Base-by-base conservation (phyloP, 2,888 invertebrate species). In the Aphrophora alni region DNA sequence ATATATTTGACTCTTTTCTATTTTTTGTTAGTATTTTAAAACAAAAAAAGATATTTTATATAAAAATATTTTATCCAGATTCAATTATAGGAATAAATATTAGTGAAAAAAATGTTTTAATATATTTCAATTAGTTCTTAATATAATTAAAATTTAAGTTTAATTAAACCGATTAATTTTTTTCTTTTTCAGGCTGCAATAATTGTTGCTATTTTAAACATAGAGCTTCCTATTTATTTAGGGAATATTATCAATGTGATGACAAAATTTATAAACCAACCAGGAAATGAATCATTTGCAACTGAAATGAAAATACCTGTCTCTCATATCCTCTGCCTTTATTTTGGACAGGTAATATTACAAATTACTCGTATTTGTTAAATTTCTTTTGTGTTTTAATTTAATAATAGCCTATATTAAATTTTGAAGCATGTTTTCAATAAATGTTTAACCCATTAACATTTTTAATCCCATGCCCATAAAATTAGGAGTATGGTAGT, bases 171-270 rank as follows among this genome's bases (percentile, higher is more conserved):
- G 78, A 78, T 70, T 80, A 59, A 69, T 24, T 76, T 77, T 77
- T 80, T 83, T 75, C 82, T 82, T 78, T 83, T 85, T 92, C 89
- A 97, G 97, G 95, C 96, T 82, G 97, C 98, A 3, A 88, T 98
- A 80, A 91, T 93, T 77, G 97, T 97, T 28, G 97, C 98, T 17
- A 89, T 95, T 83, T 90, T 97, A 81, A 98, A 98, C 87, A 95
- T 98, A 80, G 93, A 96, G 89, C 95, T 98, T 85, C 98, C 98
- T 0, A 92, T 94, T 81, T 89, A 95, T 86, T 90, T 98, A 81
- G 97, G 97, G 26, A 92, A 92, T 72, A 90, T 97, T 38, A 94
- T 97, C 24, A 97, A 98, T 89, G 92, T 93, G 0, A 88, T 95
- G 70, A 91, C 94, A 0, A 90, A 90, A 83, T 91, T 91, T 85